phyloP scores from a whole-genome alignment of 2,888 invertebrate genomes.

The Pocota personata region DNA sequence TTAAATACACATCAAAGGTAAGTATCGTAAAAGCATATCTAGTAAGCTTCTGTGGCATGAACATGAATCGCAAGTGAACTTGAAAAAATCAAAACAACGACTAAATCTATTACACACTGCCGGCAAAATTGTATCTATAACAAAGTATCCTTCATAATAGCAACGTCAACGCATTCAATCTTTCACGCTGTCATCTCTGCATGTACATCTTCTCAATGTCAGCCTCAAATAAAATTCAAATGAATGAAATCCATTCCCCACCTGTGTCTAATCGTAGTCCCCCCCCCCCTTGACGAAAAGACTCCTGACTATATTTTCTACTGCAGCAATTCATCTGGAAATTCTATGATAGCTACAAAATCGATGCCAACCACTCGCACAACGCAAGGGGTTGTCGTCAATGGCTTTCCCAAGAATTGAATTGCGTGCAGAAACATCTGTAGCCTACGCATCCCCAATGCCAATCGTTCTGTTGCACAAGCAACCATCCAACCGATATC shows the following conservation, averaged over 20 bases:
- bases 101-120: too few species aligned
- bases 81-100: background rate
- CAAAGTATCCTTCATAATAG: too few species aligned
- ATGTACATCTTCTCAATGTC: too few species aligned
- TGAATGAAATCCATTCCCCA: background rate
- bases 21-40: too few species aligned
- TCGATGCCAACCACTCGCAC: background rate
- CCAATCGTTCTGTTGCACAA: conserved; percentile 27
- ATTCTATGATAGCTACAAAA: background rate
- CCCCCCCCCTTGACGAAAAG: background rate
- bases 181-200: too few species aligned
- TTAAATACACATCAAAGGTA: too few species aligned
- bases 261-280: background rate
- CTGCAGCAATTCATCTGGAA: background rate
- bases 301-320: conserved; percentile 17
- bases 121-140: too few species aligned
- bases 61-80: too few species aligned
- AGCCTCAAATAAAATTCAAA: too few species aligned
- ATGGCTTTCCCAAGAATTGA: conserved; percentile 1
- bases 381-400: background rate
- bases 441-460: conserved; percentile 4
- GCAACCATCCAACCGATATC: background rate
- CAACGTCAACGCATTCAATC: too few species aligned
- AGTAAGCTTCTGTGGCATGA: too few species aligned
- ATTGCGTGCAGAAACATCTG: conserved; percentile 30